Evolutionary conservation across 2,113 vertebrate genomes (phyloP).

Genomic region (Lophius piscatorius): DNA sequence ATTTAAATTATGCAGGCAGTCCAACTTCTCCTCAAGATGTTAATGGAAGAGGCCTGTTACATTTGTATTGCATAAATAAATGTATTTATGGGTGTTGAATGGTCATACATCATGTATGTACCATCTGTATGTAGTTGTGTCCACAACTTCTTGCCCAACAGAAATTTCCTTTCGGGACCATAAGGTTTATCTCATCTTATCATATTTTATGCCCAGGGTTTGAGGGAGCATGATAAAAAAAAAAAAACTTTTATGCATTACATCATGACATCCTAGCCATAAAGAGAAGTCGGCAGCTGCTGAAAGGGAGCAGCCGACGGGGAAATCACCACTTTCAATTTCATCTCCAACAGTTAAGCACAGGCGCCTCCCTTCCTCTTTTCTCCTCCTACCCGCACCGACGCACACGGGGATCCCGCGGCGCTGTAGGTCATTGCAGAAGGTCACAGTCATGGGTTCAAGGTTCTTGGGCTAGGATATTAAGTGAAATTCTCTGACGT

Average conservation of each 20-base stretch:
- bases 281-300: constrained; percentile 63
- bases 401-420: constrained; percentile 32
- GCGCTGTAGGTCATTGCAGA: constrained; percentile 40
- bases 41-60: too few relatives aligned
- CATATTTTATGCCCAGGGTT: too few relatives aligned
- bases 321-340: constrained; percentile 74
- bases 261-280: constrained; percentile 47
- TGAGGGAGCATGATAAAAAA: constrained; percentile 14
- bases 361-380: constrained; percentile 47
- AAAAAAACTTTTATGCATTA: constrained; percentile 40
- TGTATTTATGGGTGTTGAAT: too few relatives aligned
- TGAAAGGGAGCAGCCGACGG: constrained; percentile 50
- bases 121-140: too few relatives aligned
- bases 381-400: constrained; percentile 19
- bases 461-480: constrained; percentile 5
- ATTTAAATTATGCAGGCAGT: too few relatives aligned
- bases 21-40: too few relatives aligned
- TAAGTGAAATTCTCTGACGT: not conserved
- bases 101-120: too few relatives aligned
- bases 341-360: constrained; percentile 65
- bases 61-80: too few relatives aligned
- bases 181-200: too few relatives aligned
- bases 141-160: too few relatives aligned
- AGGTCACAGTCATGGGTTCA: constrained; percentile 51
- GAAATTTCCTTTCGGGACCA: too few relatives aligned